Conservation (phyloP, 2,888 invertebrate genomes). For the Ophion slaviceki region DNA sequence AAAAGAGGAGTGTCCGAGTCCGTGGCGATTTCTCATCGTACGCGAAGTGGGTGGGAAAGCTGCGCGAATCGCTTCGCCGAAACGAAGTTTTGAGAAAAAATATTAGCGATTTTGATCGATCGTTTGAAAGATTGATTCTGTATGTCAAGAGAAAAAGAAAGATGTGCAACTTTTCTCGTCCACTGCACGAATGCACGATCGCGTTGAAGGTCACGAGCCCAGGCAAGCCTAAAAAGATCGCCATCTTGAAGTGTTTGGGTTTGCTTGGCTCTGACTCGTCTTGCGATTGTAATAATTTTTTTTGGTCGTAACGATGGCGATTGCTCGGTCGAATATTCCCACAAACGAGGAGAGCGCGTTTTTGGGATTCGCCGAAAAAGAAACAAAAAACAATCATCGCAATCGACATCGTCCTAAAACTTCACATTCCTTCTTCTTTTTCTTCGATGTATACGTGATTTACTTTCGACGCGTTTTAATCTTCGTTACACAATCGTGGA, state of each 20-base stretch:
- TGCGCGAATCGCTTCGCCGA: not conserved
- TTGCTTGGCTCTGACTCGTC: slow-evolving; percentile 7
- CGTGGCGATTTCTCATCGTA: not conserved
- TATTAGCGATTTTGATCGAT: not conserved
- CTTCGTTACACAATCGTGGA: slow-evolving; percentile 24
- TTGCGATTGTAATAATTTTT: not conserved
- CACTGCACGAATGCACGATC: not conserved
- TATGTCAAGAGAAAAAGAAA: too few relatives aligned
- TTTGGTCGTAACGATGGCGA: slow-evolving; percentile 55
- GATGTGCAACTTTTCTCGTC: not conserved
- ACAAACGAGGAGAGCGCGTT: not conserved
- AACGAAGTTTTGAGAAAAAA: not conserved
- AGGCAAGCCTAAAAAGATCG: not conserved
- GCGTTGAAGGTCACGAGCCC: not conserved
- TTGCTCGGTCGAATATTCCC: slow-evolving; percentile 17
- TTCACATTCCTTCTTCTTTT: slow-evolving; percentile 21
- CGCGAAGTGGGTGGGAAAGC: not conserved
- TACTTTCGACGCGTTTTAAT: slow-evolving; percentile 57
- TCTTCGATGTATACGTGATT: slow-evolving; percentile 60
- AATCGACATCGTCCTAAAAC: slow-evolving; percentile 19
- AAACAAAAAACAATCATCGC: not conserved
- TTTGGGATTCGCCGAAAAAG: not conserved
- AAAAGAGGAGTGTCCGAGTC: not conserved
- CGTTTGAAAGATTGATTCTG: too few relatives aligned
- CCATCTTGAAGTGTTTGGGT: not conserved